Conservation (phyloP, 1,140 invertebrate genomes). For the Teleogryllus occipitalis region DNA sequence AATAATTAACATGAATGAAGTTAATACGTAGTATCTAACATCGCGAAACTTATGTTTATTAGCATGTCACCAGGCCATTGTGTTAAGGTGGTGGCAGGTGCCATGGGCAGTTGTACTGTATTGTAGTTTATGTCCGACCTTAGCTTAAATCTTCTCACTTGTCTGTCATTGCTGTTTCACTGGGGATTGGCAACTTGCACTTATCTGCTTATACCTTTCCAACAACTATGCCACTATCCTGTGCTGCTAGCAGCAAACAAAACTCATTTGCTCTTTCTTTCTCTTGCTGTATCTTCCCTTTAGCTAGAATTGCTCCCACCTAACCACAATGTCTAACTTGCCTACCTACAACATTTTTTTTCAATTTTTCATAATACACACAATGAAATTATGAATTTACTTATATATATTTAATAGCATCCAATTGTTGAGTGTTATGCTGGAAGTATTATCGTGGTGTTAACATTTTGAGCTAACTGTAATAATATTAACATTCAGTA, state of each 20-base stretch:
- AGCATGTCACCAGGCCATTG: constrained; percentile 22
- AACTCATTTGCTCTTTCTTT: neutral
- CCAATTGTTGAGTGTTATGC: neutral
- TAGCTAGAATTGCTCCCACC: neutral
- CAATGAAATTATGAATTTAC: neutral
- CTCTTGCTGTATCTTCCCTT: neutral
- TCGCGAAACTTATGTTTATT: neutral
- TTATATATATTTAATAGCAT: neutral
- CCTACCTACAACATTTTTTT: neutral
- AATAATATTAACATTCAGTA: neutral
- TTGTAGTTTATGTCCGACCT: constrained; percentile 18
- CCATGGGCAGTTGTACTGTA: constrained; percentile 20
- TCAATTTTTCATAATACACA: neutral
- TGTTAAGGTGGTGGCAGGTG: constrained; percentile 24
- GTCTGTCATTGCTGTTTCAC: constrained; percentile 22
- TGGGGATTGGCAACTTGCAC: constrained; percentile 22
- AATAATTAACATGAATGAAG: neutral
- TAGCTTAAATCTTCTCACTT: constrained; percentile 20
- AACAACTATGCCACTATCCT: neutral
- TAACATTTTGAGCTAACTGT: neutral
- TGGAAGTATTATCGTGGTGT: neutral
- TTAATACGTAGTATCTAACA: constrained; percentile 1
- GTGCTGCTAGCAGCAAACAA: neutral
- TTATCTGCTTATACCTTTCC: constrained; percentile 18
- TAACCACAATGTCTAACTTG: neutral